Conservation (phyloP, 2,113 vertebrate genomes). For the Crotalus viridis region DNA sequence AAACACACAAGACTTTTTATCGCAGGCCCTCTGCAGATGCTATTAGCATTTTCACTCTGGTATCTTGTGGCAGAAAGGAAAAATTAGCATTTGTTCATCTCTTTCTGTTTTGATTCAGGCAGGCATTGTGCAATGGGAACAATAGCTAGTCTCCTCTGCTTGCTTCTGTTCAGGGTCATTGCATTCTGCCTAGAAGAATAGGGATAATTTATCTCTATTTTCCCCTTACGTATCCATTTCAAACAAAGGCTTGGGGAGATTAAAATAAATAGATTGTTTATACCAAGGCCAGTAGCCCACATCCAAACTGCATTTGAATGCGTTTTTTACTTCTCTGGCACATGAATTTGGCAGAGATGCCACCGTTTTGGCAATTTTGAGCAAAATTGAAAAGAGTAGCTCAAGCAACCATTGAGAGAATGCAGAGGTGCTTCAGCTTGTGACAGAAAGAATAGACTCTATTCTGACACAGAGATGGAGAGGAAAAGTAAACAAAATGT, state of each 20-base stretch:
- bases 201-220: conserved; percentile 61
- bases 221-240: conserved; percentile 45
- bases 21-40: conserved; percentile 52
- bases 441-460: not conserved
- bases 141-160: conserved; percentile 35
- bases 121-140: conserved; percentile 25
- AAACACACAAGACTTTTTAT: conserved; percentile 66
- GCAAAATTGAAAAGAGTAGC: not conserved
- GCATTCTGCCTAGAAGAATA: conserved; percentile 64
- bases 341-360: not conserved
- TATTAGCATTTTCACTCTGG: conserved; percentile 65
- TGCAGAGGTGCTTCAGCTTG: no score
- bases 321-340: not conserved
- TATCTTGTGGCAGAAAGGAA: conserved; percentile 50
- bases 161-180: conserved; percentile 50
- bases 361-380: not conserved
- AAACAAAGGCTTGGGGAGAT: conserved; percentile 48
- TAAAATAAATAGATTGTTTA: conserved; percentile 33
- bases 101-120: conserved; percentile 46
- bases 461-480: not conserved
- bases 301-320: conserved; percentile 4
- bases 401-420: not conserved
- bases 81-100: conserved; percentile 63
- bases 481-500: not conserved
- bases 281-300: not conserved